These are phyloP conservation scores for Macropus fuliginosus DNA, from an alignment of 2,797 vertebrate species.

Conservation along the genomic window DNA sequence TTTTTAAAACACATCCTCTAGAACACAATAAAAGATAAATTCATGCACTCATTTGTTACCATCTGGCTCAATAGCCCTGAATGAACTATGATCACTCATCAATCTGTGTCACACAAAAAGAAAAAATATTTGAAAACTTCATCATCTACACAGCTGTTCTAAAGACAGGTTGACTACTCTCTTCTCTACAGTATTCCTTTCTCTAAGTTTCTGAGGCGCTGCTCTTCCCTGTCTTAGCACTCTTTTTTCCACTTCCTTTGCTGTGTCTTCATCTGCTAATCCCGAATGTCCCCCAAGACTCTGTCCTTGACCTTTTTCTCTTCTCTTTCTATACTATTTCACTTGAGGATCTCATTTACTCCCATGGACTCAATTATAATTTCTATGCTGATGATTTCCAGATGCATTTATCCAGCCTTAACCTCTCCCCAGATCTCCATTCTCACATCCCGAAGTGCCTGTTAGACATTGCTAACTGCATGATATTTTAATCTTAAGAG, in stretches of 20 bases:
- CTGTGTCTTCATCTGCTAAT: not conserved
- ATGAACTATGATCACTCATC: not conserved
- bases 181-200: not conserved
- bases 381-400: not conserved
- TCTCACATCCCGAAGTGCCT: not conserved
- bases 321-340: not conserved
- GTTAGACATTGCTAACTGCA: not conserved
- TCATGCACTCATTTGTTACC: not conserved
- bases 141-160: not conserved
- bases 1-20: slow-evolving; percentile 34
- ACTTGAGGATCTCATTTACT: not conserved
- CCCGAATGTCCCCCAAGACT: not conserved
- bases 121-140: slow-evolving; percentile 39
- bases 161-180: not conserved
- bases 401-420: not conserved
- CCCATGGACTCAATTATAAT: not conserved
- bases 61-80: not conserved
- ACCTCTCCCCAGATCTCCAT: not conserved
- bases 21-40: slow-evolving; percentile 40
- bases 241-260: not conserved
- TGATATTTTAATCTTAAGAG: not conserved
- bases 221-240: not conserved
- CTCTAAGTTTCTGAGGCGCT: not conserved
- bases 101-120: not conserved
- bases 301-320: not conserved